Evolutionary conservation across 2,888 invertebrate species (phyloP), one percentile per base, ranked within the genome.

Genomic region (Epinotia ramella): DNA sequence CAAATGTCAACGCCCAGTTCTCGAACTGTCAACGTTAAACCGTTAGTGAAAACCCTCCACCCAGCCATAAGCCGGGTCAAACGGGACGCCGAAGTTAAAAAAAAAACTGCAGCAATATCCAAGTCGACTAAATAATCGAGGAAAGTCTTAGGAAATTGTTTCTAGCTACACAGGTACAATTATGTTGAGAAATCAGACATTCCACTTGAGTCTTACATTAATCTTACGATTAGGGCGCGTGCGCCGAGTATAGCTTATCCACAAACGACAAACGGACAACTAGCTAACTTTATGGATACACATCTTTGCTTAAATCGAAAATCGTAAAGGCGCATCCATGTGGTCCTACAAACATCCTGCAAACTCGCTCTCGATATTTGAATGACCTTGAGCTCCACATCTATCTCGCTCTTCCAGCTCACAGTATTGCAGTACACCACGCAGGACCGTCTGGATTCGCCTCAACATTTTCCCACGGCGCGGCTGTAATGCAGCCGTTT

Each of bases 91-190:
- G 84, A 83, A 80, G 79, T 79, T 40, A 40, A 53, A 81, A 84
- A 20, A 82, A 82, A 80, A 83, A 82, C 74, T 78, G 88, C 90
- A 90, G 90, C 90, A 90, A 86, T 90, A 90, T 91, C 89, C 89
- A 89, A 89, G 86, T 86, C 81, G 78, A 84, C 81, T 80, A 80
- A 82, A 81, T 78, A 69, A 76, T 77, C 76, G 80, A 78, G 80
- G 79, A 81, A 83, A 86, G 79, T 81, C 76, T 85, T 86, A 88
- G 86, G 89, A 91, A 93, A 94, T 93, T 94, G 88, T 86, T 86
- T 91, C 94, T 94, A 94, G 89, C 94, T 94, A 94, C 90, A 92
- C 94, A 94, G 94, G 94, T 94, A 94, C 94, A 89, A 87, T 86
- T 82, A 83, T 81, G 81, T 83, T 80, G 84, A 88, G 87, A 90